Conservation (phyloP, 2,113 vertebrate species). For the Coryphaenoides rupestris region DNA sequence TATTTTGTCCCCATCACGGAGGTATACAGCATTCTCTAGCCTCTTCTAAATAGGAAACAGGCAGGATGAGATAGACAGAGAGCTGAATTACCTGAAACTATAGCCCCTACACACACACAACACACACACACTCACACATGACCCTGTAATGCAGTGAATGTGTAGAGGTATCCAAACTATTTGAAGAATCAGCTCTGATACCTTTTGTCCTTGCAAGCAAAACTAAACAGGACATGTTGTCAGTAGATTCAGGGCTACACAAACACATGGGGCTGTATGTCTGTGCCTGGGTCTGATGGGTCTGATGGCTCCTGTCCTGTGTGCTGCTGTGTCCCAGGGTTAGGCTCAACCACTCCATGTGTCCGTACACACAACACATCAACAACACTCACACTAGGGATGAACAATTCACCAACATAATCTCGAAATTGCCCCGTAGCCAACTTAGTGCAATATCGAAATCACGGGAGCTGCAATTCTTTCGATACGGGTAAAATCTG, state of each 20-base stretch:
- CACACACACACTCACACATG: too few relatives aligned
- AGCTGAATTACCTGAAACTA: not conserved
- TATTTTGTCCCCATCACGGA: not conserved
- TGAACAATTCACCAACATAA: too few relatives aligned
- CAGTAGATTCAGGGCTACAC: conserved; percentile 2
- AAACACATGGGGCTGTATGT: conserved; percentile 44
- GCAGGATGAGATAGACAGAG: not conserved
- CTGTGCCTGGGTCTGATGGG: conserved; percentile 48
- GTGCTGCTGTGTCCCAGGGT: too few relatives aligned
- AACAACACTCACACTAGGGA: too few relatives aligned
- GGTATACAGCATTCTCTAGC: not conserved
- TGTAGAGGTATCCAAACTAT: conserved; percentile 7
- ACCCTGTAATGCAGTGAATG: not conserved
- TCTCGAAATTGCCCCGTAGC: too few relatives aligned
- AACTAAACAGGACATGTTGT: conserved; percentile 9
- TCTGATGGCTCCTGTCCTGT: too few relatives aligned
- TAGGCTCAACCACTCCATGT: too few relatives aligned
- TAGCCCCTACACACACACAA: not conserved
- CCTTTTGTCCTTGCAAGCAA: not conserved
- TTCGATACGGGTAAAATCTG: too few relatives aligned
- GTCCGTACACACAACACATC: too few relatives aligned
- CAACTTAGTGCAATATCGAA: too few relatives aligned
- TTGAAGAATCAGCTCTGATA: not conserved
- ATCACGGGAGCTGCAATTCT: too few relatives aligned
- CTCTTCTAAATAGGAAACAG: not conserved